A percentile compares a stretch with the other conserved stretches of the same genome.
Evolutionary conservation across 1,140 invertebrate genomes (phyloP).

Genomic region (Uloborus diversus): DNA sequence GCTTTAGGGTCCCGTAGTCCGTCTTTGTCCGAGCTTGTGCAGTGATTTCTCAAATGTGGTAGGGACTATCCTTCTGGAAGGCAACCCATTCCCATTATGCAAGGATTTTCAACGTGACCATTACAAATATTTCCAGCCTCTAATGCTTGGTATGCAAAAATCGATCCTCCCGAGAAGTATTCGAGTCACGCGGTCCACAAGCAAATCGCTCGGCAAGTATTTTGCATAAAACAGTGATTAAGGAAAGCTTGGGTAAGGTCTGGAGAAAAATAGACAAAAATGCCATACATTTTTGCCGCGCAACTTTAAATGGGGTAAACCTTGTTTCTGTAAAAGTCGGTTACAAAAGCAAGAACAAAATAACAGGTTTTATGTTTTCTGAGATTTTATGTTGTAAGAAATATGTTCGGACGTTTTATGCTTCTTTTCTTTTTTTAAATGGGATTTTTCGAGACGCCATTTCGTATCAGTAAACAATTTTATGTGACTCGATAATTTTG

Average conservation of each 20-base stretch:
- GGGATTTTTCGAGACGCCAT: neutral
- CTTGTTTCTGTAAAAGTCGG: too few species aligned
- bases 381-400: slow-evolving; percentile 26
- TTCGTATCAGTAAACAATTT: slow-evolving; percentile 35
- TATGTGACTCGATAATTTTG: too few species aligned
- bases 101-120: neutral
- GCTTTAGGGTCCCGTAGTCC: too few species aligned
- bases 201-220: slow-evolving; percentile 48
- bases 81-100: too few species aligned
- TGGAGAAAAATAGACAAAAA: slow-evolving; percentile 36
- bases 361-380: slow-evolving; percentile 33
- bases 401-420: neutral
- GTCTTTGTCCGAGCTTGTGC: too few species aligned
- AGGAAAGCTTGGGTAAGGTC: slow-evolving; percentile 2
- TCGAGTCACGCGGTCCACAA: slow-evolving; percentile 45
- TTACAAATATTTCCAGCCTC: slow-evolving; percentile 22
- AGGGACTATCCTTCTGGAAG: too few species aligned
- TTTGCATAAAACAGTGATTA: slow-evolving; percentile 55
- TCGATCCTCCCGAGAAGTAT: slow-evolving; percentile 51
- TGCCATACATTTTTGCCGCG: slow-evolving; percentile 28
- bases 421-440: neutral
- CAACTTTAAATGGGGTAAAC: slow-evolving; percentile 43
- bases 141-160: slow-evolving; percentile 30
- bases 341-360: slow-evolving; percentile 5
- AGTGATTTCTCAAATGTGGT: too few species aligned